Evolutionary conservation across 1,140 invertebrate species (phyloP).

Genomic region (Calycopis cecrops): DNA sequence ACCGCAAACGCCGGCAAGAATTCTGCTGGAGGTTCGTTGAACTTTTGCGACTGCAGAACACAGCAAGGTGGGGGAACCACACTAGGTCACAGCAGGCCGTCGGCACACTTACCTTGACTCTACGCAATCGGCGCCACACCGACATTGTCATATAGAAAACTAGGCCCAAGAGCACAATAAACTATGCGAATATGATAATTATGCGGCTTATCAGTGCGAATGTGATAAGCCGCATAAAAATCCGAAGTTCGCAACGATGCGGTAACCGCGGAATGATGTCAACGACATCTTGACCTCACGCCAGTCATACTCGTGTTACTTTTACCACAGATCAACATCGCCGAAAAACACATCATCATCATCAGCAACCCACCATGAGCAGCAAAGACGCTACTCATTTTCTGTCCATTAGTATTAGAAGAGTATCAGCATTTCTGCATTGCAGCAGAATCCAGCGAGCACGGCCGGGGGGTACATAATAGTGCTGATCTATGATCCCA

Average conservation of each 20-base stretch:
- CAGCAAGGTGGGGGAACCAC: conserved; percentile 54
- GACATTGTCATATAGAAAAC: conserved; percentile 55
- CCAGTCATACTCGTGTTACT: conserved; percentile 8
- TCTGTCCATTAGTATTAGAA: too few relatives aligned
- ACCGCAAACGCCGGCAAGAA: conserved; percentile 67
- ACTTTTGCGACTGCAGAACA: conserved; percentile 70
- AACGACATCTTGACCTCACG: conserved; percentile 1
- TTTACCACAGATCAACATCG: conserved; percentile 5
- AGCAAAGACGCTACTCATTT: too few relatives aligned
- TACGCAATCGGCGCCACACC: conserved; percentile 49
- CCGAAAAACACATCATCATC: not conserved
- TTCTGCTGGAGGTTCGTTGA: conserved; percentile 68
- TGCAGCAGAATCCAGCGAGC: too few relatives aligned
- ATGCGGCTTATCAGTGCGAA: not conserved
- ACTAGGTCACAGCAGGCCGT: conserved; percentile 68
- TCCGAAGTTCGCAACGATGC: conserved; percentile 9
- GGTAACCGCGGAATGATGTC: conserved; percentile 3
- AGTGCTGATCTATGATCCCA: too few relatives aligned
- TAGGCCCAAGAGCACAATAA: conserved; percentile 53
- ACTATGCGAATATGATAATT: conserved; percentile 33
- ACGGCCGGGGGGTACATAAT: too few relatives aligned
- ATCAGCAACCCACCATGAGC: too few relatives aligned
- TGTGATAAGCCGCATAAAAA: not conserved
- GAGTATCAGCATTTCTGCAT: too few relatives aligned
- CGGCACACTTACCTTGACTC: conserved; percentile 73